Conservation (phyloP, 2,888 invertebrate species). For the Litoditis marina region DNA sequence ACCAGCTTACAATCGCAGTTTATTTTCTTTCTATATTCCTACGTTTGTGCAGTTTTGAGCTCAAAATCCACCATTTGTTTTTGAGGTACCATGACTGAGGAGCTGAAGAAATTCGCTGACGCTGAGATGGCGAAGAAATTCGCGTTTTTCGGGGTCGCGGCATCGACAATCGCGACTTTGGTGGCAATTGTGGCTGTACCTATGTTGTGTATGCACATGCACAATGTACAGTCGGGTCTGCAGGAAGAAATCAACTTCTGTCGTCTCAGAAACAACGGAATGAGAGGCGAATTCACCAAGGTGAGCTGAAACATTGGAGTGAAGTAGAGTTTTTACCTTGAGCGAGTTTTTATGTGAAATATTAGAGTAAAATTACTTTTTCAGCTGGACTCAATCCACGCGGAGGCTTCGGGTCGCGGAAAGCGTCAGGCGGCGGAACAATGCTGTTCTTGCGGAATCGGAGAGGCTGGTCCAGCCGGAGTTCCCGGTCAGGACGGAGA, state of each 20-base stretch:
- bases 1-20: too few species aligned
- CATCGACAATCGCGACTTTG: slow-evolving; percentile 51
- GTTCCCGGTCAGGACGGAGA: slow-evolving; percentile 13
- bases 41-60: too few species aligned
- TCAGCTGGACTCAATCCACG: slow-evolving; percentile 14
- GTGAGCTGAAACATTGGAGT: slow-evolving; percentile 2
- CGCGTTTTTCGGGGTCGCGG: slow-evolving; percentile 37
- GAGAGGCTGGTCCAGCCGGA: slow-evolving; percentile 11
- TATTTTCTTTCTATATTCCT: too few species aligned
- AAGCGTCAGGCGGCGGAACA: slow-evolving; percentile 3
- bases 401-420: slow-evolving; percentile 8
- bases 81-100: too few species aligned
- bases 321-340: neutral
- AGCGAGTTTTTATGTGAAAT: too few species aligned
- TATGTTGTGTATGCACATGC: slow-evolving; percentile 59
- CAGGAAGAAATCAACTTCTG: slow-evolving; percentile 49
- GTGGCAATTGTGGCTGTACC: slow-evolving; percentile 53
- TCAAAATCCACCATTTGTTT: too few species aligned
- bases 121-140: too few species aligned
- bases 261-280: slow-evolving; percentile 27
- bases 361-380: too few species aligned
- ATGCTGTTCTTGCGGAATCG: slow-evolving; percentile 12
- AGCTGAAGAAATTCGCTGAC: too few species aligned
- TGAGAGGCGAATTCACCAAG: slow-evolving; percentile 31
- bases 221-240: slow-evolving; percentile 50